These are phyloP conservation scores for Chelonoidis abingdonii DNA, from an alignment of 2,113 vertebrate species.

Conservation along the genomic window DNA sequence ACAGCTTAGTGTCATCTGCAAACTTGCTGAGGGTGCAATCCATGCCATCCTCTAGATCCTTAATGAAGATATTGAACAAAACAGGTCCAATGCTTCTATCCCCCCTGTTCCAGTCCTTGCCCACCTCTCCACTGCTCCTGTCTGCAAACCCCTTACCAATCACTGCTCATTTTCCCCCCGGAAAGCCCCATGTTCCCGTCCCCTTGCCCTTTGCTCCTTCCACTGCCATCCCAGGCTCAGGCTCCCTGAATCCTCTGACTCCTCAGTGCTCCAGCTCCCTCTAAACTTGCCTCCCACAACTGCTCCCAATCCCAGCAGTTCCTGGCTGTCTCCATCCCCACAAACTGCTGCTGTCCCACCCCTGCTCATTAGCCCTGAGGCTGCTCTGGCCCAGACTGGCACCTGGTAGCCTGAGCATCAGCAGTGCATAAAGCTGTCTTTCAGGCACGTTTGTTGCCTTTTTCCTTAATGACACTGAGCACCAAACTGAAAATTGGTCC, in stretches of 20 bases:
- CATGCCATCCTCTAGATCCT: too few species aligned
- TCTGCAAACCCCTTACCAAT: not conserved
- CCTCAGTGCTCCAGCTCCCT: not conserved
- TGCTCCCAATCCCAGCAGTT: not conserved
- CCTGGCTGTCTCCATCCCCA: not conserved
- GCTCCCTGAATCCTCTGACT: not conserved
- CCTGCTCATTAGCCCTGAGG: not conserved
- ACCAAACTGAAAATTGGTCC: not conserved
- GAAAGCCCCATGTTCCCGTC: not conserved
- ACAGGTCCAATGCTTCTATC: not conserved
- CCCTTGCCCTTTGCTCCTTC: rapidly evolving
- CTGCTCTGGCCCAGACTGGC: not conserved
- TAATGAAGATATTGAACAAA: too few species aligned
- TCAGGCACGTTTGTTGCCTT: not conserved
- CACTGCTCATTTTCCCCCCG: not conserved
- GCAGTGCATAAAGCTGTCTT: not conserved
- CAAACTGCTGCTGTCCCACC: not conserved
- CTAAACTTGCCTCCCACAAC: not conserved
- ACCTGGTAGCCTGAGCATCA: not conserved
- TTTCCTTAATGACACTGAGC: not conserved
- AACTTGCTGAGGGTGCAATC: too few species aligned
- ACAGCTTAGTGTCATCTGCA: too few species aligned
- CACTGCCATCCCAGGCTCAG: not conserved
- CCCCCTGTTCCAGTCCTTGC: not conserved
- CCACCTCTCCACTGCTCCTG: not conserved